phyloP scores from a whole-genome alignment of 2,888 invertebrate species.

The Tethea ocularis region DNA sequence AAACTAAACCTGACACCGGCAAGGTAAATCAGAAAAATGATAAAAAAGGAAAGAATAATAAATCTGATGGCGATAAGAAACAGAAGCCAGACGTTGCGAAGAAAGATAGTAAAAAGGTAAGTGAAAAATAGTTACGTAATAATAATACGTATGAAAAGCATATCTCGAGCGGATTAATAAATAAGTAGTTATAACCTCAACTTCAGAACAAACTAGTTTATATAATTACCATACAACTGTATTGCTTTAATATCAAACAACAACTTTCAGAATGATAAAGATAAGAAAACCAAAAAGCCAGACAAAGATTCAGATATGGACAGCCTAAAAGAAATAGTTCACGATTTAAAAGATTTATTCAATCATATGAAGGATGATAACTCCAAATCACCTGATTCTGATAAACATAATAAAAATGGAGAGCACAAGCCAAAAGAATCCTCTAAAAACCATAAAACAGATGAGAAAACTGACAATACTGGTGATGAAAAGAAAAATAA shows the following conservation, averaged over 20 bases:
- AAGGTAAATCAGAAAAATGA: not conserved
- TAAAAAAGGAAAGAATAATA: not conserved
- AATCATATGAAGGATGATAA: not conserved
- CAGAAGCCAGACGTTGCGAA: not conserved
- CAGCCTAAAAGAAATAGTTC: not conserved
- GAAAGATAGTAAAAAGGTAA: not conserved
- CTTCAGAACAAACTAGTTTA: not conserved
- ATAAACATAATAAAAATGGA: not conserved
- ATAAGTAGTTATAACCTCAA: too few relatives aligned
- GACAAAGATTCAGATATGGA: not conserved
- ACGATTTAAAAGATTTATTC: not conserved
- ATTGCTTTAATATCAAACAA: not conserved
- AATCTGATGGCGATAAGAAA: not conserved
- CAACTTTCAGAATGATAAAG: not conserved
- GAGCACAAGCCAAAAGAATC: not conserved
- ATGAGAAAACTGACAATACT: not conserved
- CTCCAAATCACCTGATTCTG: not conserved
- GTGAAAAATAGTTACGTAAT: too few relatives aligned
- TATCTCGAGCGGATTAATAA: too few relatives aligned
- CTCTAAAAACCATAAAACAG: not conserved
- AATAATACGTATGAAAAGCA: too few relatives aligned
- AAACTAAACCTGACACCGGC: not conserved
- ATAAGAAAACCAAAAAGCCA: not conserved
- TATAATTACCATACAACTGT: not conserved
- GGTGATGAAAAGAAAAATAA: constrained; percentile 6